Conservation (phyloP, 2,113 vertebrate species). For the Macrotis lagotis region DNA sequence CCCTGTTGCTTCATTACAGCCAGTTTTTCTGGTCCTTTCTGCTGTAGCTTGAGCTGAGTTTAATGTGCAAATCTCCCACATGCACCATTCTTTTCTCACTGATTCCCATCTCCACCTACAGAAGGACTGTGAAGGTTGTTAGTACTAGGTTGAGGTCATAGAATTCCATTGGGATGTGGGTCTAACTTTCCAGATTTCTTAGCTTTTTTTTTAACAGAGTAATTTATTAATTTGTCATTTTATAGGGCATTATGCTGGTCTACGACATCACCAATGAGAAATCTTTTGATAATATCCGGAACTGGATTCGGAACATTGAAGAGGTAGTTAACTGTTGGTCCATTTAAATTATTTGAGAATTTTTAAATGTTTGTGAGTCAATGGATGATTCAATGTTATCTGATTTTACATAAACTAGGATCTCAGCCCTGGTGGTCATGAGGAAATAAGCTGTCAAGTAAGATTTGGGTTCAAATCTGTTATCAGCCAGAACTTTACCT, state of each 20-base stretch:
- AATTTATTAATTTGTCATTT: neutral
- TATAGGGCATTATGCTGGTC: constrained; percentile 96
- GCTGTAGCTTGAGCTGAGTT: neutral
- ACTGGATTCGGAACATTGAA: constrained; percentile 98
- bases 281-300: constrained; percentile 98
- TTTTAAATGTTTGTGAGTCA: neutral
- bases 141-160: neutral
- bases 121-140: neutral
- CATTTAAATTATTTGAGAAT: neutral
- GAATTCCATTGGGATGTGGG: too few relatives aligned
- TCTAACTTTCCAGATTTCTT: neutral
- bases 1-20: neutral
- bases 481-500: neutral
- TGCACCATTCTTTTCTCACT: neutral
- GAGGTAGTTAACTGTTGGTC: constrained; percentile 85
- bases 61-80: neutral
- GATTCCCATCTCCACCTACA: neutral
- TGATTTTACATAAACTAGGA: neutral
- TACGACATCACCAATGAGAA: constrained; percentile 99
- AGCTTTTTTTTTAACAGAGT: neutral
- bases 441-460: neutral
- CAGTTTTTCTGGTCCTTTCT: neutral
- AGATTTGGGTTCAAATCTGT: neutral
- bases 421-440: neutral
- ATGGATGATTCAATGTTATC: neutral